Evolutionary conservation across 2,888 invertebrate species (phyloP), one percentile per base, ranked within the genome.

Genomic region (Drosophila siamana): DNA sequence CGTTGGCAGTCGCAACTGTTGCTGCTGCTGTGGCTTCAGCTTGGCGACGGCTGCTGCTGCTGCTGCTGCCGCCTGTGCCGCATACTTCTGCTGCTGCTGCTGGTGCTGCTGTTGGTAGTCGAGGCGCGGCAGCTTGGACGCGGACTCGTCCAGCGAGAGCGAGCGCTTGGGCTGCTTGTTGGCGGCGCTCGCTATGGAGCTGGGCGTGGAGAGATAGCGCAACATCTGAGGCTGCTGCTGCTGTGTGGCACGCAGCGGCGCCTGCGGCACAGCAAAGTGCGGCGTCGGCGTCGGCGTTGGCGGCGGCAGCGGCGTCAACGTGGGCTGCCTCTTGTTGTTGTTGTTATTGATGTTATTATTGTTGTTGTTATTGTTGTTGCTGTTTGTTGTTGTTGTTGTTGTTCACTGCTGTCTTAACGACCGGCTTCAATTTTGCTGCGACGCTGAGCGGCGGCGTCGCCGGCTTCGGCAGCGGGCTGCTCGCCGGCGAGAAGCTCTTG

Each of bases 131-230:
- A 90, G 91, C 52, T 90, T 90, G 1, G 70, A 46, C 69, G 75
- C 38, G 60, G 79, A 0, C 4, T 91, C 90, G 48, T 92, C 92
- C n/a, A 92, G 69, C 4, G 91, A 91, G 0, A 88, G 74, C 0
- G 92, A 90, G 1, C 92, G 84, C 68, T 92, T 92, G 0, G 79
- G 76, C 40, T 89, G 90, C 69, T 91, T 90, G 60, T 91, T 91
- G 24, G 90, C 90, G 2, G 90, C 74, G 72, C 92, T 92, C 43
- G 92, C 92, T 38, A 92, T 92, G 15, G 92, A 91, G 1, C 90
- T 82, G 52, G 90, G 90, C 6, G 91, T 89, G 8, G 90, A 88
- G 2, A 70, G 80, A 46, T 87, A 85, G 30, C 85, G 85, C 16
- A 86, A 85, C 82, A 87, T 74, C 52, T 87, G 77, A 5, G 89